Evolutionary conservation across 2,797 vertebrate species (phyloP), one percentile per base, ranked within the genome.

Genomic region (Bovichtus diacanthus): DNA sequence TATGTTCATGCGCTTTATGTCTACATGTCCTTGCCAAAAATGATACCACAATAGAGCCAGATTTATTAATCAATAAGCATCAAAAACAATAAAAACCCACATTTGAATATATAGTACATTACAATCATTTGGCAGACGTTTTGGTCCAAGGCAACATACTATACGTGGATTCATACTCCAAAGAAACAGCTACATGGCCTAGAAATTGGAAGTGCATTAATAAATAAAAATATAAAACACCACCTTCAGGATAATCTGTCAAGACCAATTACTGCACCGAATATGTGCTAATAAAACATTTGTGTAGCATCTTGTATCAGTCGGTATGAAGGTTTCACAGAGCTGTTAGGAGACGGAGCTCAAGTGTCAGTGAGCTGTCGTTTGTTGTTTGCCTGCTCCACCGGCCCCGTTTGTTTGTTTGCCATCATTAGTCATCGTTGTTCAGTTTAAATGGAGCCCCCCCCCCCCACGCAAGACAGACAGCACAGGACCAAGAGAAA

Each of bases 401-500:
- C 34, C 16, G 27, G 83, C 72, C 81, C 61, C 10, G 55, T 85
- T 85, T 87, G 73, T 87, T 84, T 88, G 78, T 82, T 82, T 58
- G 46, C 64, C 78, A 44, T 87, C 82, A 68, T 89, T 89, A 88
- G 84, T 92, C 92, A 90, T 86, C 81, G 34, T 39, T 21, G 76
- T 70, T 85, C 85, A 63, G 79, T 85, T 88, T 80, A 85, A 69
- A 87, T 12, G 29, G 39, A 69, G 81, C 31, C 13, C 25, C 21
- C 9, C 25, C 21, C 9, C 39, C 29, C 43, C 53, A 15, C 39
- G 15, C 60, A 70, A 87, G 69, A 84, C 62, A 81, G 74, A 58
- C 86, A 63, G 63, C 80, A 43, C 59, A 83, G 78, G 44, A 80
- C 75, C 78, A 64, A 79, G 82, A 88, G 86, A 89, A 88, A 89